Evolutionary conservation across 2,113 vertebrate species (phyloP).

Genomic region (Triplophysa siluroides): DNA sequence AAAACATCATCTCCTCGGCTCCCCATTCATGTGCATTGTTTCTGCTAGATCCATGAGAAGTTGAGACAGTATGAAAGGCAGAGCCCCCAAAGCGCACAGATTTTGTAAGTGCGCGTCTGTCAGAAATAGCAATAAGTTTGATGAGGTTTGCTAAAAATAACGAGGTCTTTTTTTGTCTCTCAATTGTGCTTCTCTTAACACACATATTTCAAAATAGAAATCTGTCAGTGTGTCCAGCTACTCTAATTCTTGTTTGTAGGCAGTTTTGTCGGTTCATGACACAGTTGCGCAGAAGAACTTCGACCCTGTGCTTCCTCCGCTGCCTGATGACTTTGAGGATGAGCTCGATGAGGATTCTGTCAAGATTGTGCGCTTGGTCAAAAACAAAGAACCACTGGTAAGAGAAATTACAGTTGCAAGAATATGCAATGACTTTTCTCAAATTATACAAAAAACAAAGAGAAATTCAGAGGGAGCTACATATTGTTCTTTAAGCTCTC

Average conservation of each 20-base stretch:
- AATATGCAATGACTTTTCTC: too few species aligned
- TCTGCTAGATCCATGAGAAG: constrained; percentile 89
- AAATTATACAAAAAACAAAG: too few species aligned
- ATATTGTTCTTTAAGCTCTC: neutral
- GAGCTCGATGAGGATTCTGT: constrained; percentile 95
- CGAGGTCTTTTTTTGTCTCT: too few species aligned
- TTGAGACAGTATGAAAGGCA: constrained; percentile 91
- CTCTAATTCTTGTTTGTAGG: constrained; percentile 69
- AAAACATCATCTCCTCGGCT: neutral
- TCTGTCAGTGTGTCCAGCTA: neutral
- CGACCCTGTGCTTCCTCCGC: constrained; percentile 90
- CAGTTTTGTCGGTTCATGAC: constrained; percentile 91
- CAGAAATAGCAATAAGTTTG: too few species aligned
- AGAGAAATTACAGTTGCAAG: constrained; percentile 32
- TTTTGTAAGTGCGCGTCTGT: constrained; percentile 79
- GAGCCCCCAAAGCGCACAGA: constrained; percentile 92
- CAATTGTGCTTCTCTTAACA: too few species aligned
- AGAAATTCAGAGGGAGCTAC: too few species aligned
- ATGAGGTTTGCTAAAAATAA: too few species aligned
- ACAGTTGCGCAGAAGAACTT: constrained; percentile 97
- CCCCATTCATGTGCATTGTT: constrained; percentile 18
- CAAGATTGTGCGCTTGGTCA: constrained; percentile 95
- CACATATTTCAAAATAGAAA: too few species aligned
- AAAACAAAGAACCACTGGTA: constrained; percentile 97
- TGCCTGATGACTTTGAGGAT: constrained; percentile 87